Evolutionary conservation across 2,797 vertebrate genomes (phyloP).

Genomic region (Enteromius paludinosus): DNA sequence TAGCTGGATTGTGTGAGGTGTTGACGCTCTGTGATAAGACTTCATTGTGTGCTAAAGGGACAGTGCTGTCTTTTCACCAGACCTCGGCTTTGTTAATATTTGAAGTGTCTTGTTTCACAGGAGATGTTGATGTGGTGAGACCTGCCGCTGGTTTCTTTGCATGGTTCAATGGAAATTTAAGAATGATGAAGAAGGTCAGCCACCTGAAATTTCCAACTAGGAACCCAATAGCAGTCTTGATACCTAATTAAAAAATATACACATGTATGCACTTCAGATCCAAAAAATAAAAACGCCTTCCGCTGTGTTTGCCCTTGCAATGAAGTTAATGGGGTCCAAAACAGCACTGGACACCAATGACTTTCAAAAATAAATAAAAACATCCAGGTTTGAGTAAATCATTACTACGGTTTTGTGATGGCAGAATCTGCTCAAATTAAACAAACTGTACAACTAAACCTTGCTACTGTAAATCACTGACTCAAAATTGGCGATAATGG

Average conservation of each 20-base stretch:
- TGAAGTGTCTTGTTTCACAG: constrained; percentile 42
- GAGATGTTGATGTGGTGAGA: constrained; percentile 21
- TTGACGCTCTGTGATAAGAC: constrained; percentile 64
- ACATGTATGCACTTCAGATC: background rate
- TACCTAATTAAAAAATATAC: background rate
- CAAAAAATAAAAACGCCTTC: too few species aligned
- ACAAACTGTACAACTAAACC: background rate
- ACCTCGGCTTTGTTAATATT: constrained; percentile 51
- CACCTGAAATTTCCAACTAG: background rate
- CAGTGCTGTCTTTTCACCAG: constrained; percentile 47
- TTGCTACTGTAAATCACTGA: constrained; percentile 30
- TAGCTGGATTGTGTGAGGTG: constrained; percentile 57
- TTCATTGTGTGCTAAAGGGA: constrained; percentile 59
- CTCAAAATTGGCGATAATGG: constrained; percentile 24
- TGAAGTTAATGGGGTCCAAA: background rate
- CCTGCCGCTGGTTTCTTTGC: background rate
- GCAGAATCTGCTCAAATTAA: background rate
- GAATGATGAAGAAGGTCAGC: background rate
- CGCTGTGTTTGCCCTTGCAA: background rate
- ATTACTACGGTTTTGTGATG: background rate
- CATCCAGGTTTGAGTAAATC: background rate
- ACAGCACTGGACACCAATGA: background rate
- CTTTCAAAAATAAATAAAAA: background rate
- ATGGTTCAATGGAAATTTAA: constrained; percentile 1
- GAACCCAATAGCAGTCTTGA: background rate